Evolutionary conservation across 92 coral and sea anemone species (phyloP).

Genomic region (Porites evermanni): DNA sequence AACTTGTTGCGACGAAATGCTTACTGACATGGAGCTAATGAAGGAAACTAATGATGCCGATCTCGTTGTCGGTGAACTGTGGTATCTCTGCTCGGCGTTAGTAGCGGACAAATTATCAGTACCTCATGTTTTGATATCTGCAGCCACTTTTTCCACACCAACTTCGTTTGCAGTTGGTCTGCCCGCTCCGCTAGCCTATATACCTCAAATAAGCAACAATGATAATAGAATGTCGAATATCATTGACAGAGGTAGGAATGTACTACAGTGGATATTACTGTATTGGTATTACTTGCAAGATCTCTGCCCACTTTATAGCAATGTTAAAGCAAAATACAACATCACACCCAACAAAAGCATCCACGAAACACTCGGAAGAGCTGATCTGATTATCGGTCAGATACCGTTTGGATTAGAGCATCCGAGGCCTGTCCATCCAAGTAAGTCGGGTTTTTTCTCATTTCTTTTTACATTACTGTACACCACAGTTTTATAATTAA

Average conservation of each 20-base stretch:
- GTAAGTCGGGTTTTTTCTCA: conserved; percentile 9
- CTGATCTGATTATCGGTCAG: conserved; percentile 46
- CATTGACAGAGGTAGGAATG: conserved; percentile 32
- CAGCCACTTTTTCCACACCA: conserved; percentile 15
- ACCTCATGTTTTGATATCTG: conserved; percentile 42
- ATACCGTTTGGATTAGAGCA: conserved; percentile 23
- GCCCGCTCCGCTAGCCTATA: conserved; percentile 36
- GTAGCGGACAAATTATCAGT: conserved; percentile 48
- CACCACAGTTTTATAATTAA: too few species aligned
- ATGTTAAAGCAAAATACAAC: conserved; percentile 39
- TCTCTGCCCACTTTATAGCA: conserved; percentile 5
- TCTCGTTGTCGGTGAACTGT: conserved; percentile 49
- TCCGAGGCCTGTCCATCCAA: conserved; percentile 38
- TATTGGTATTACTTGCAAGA: neutral
- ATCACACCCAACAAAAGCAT: conserved; percentile 56
- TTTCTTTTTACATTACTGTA: too few species aligned
- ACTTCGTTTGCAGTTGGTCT: neutral
- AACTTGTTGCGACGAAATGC: conserved; percentile 30
- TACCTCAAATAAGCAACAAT: conserved; percentile 14
- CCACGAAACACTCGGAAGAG: conserved; percentile 41
- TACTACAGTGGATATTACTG: neutral
- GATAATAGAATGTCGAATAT: conserved; percentile 2
- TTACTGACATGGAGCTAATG: conserved; percentile 23
- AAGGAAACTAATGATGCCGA: conserved; percentile 41
- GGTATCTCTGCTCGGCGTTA: conserved; percentile 46